Evolutionary conservation across 2,797 vertebrate species (phyloP).

Genomic region (Enteromius afrohamiltoni): DNA sequence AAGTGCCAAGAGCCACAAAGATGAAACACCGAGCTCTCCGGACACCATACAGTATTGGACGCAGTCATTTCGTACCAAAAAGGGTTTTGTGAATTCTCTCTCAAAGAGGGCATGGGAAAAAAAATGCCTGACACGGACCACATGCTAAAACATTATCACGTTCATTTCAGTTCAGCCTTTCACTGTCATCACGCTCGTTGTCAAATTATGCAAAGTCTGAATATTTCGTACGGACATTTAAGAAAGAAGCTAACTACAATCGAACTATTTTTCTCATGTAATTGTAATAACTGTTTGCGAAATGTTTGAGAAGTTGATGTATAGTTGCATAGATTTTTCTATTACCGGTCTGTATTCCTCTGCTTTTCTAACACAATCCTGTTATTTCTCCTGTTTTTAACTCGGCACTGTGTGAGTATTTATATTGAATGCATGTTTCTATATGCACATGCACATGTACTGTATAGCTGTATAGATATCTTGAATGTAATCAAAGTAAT

Average conservation of each 20-base stretch:
- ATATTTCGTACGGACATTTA: neutral
- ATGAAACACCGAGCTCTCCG: neutral
- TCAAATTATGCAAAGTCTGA: neutral
- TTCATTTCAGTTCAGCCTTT: neutral
- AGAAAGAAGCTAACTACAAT: slow-evolving; percentile 10
- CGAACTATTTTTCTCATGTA: neutral
- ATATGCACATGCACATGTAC: slow-evolving; percentile 20
- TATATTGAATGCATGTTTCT: slow-evolving; percentile 51
- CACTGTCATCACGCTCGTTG: neutral
- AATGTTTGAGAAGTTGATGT: neutral
- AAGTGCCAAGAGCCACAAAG: neutral
- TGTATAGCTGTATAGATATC: slow-evolving; percentile 48
- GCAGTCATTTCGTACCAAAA: neutral
- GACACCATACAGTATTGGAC: neutral
- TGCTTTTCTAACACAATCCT: slow-evolving; percentile 19
- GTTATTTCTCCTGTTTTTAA: slow-evolving; percentile 37
- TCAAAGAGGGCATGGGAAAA: neutral
- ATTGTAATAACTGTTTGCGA: neutral
- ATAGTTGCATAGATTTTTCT: slow-evolving; percentile 2
- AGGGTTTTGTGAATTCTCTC: neutral
- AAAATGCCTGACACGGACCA: neutral
- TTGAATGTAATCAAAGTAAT: slow-evolving; percentile 56
- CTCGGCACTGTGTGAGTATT: slow-evolving; percentile 45
- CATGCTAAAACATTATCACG: neutral
- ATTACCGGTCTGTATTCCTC: neutral